These are phyloP conservation scores for Anguilla pacifica DNA, from an alignment of 2,797 vertebrate species.

Conservation along the genomic window DNA sequence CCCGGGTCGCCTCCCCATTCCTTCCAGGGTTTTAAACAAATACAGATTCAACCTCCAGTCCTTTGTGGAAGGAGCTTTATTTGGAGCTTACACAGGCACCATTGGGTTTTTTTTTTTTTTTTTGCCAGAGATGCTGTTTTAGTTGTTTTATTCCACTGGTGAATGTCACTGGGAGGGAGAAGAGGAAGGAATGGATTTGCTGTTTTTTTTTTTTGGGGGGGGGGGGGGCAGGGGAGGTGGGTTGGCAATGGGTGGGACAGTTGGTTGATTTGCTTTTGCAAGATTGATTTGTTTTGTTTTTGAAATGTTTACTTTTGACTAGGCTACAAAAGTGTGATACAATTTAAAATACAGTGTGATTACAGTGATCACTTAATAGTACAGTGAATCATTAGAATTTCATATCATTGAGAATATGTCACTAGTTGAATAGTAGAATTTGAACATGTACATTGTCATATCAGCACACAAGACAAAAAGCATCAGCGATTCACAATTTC, in stretches of 20 bases:
- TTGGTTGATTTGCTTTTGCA: not conserved
- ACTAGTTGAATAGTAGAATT: not conserved
- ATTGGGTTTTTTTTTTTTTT: slow-evolving; percentile 51
- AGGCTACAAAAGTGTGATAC: not conserved
- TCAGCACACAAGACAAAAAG: not conserved
- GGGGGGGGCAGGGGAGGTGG: not conserved
- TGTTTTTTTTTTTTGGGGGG: not conserved
- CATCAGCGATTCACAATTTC: not conserved
- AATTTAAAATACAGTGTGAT: not conserved
- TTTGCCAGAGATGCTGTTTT: slow-evolving; percentile 36
- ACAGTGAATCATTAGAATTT: not conserved
- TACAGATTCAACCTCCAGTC: slow-evolving; percentile 72
- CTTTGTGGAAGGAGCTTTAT: slow-evolving; percentile 49
- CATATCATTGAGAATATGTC: not conserved
- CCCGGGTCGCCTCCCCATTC: slow-evolving; percentile 87
- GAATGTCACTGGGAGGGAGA: not conserved
- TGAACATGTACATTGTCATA: not conserved
- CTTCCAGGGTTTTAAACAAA: slow-evolving; percentile 80
- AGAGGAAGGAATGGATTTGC: not conserved
- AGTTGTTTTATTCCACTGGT: slow-evolving; percentile 34
- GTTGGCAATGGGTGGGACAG: not conserved
- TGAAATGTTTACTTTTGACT: not conserved
- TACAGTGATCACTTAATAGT: not conserved
- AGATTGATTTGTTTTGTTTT: slow-evolving; percentile 11
- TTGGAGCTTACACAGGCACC: slow-evolving; percentile 41